These are phyloP conservation scores for Linnaemya vulpina DNA, from an alignment of 2,888 invertebrate genomes.

Conservation along the genomic window DNA sequence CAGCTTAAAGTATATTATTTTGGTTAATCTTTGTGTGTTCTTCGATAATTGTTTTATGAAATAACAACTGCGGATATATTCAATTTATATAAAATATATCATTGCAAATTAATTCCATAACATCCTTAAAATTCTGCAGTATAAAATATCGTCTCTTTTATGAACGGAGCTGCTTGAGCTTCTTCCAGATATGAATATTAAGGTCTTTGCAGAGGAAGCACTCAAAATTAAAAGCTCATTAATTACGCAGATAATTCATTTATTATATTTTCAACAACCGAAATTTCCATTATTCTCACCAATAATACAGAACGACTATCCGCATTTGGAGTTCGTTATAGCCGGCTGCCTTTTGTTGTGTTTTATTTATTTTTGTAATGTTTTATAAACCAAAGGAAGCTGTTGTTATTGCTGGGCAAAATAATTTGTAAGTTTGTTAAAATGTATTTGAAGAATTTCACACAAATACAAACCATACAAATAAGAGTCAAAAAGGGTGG, in stretches of 20 bases:
- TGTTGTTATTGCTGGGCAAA: slow-evolving; percentile 49
- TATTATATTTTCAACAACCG: slow-evolving; percentile 80
- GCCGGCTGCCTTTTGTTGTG: neutral
- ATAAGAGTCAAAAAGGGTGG: slow-evolving; percentile 40
- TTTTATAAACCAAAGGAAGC: slow-evolving; percentile 39
- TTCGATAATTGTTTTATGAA: too few relatives aligned
- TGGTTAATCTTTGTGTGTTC: too few relatives aligned
- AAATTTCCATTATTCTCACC: slow-evolving; percentile 55
- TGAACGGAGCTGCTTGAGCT: neutral
- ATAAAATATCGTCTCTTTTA: neutral
- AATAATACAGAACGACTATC: slow-evolving; percentile 6
- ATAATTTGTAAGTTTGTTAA: slow-evolving; percentile 58
- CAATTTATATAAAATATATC: too few relatives aligned
- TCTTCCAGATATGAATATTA: neutral
- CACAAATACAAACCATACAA: neutral
- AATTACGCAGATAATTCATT: slow-evolving; percentile 82
- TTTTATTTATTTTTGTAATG: slow-evolving; percentile 16
- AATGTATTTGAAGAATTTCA: slow-evolving; percentile 33
- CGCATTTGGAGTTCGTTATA: slow-evolving; percentile 28
- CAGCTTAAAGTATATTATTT: too few relatives aligned
- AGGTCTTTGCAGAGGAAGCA: slow-evolving; percentile 70
- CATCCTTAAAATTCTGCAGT: neutral
- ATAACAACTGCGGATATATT: too few relatives aligned
- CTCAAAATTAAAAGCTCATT: slow-evolving; percentile 82
- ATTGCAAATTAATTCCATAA: too few relatives aligned